Conservation (phyloP, 2,888 invertebrate species). For the Tryphoninae sp. region DNA sequence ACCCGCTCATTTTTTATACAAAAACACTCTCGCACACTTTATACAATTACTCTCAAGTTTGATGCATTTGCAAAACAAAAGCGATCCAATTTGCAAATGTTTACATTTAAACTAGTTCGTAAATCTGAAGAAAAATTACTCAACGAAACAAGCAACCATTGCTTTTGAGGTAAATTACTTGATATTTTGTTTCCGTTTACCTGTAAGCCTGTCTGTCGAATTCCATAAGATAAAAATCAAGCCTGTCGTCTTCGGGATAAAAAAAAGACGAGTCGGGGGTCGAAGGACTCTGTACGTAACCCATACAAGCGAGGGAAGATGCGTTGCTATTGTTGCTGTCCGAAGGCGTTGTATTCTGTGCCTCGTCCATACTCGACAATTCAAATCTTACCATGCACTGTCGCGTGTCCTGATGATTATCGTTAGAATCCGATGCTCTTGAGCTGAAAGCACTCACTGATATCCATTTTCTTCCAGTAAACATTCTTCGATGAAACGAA, state of each 20-base stretch:
- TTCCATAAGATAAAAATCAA: slow-evolving; percentile 75
- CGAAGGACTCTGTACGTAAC: slow-evolving; percentile 70
- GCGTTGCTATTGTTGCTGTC: slow-evolving; percentile 78
- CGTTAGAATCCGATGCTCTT: slow-evolving; percentile 73
- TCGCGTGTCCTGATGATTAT: slow-evolving; percentile 67
- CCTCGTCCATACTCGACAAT: slow-evolving; percentile 71
- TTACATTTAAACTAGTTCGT: too few species aligned
- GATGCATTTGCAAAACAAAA: too few species aligned
- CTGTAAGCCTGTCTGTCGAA: slow-evolving; percentile 77
- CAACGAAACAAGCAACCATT: too few species aligned
- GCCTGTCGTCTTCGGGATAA: slow-evolving; percentile 70
- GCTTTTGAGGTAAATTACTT: not conserved
- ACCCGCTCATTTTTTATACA: too few species aligned
- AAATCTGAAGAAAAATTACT: too few species aligned
- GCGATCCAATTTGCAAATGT: too few species aligned
- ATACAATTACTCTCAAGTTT: too few species aligned
- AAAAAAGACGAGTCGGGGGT: slow-evolving; percentile 73
- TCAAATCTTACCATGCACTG: slow-evolving; percentile 73
- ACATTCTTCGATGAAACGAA: not conserved
- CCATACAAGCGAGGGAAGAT: slow-evolving; percentile 72
- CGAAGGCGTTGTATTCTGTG: slow-evolving; percentile 80
- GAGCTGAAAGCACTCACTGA: slow-evolving; percentile 68
- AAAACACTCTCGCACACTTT: too few species aligned
- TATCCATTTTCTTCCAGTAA: slow-evolving; percentile 7
- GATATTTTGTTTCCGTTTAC: slow-evolving; percentile 59